Conservation (phyloP, 2,113 vertebrate species). For the Phaethon lepturus region DNA sequence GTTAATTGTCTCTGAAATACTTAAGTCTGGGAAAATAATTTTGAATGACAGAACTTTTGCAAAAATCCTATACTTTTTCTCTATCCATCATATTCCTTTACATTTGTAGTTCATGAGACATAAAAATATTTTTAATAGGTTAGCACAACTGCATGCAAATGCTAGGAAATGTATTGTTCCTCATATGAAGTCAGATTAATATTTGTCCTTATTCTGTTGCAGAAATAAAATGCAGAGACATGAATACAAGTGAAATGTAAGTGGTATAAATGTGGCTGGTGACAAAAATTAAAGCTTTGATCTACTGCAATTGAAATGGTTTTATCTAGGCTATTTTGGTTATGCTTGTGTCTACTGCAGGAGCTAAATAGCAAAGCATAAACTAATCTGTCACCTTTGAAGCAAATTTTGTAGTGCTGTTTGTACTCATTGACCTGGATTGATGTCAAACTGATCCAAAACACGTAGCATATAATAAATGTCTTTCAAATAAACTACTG, state of each 20-base stretch:
- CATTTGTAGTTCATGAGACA: background rate
- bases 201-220: background rate
- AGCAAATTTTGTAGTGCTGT: background rate
- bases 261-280: background rate
- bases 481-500: background rate
- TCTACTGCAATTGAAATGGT: background rate
- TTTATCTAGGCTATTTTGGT: background rate
- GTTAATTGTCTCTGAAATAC: conserved; percentile 35
- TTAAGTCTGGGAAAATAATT: conserved; percentile 16
- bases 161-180: background rate
- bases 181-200: background rate
- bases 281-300: background rate
- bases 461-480: rapidly evolving
- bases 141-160: background rate
- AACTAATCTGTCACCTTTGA: background rate
- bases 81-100: background rate
- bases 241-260: background rate
- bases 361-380: background rate
- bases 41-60: background rate
- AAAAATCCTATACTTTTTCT: background rate
- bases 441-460: rapidly evolving
- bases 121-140: background rate
- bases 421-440: background rate
- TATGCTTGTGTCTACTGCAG: rapidly evolving
- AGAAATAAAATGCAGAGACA: background rate